Evolutionary conservation across 1,140 invertebrate species (phyloP), one percentile per base, ranked within the genome.

Genomic region (Drosophila navojoa): DNA sequence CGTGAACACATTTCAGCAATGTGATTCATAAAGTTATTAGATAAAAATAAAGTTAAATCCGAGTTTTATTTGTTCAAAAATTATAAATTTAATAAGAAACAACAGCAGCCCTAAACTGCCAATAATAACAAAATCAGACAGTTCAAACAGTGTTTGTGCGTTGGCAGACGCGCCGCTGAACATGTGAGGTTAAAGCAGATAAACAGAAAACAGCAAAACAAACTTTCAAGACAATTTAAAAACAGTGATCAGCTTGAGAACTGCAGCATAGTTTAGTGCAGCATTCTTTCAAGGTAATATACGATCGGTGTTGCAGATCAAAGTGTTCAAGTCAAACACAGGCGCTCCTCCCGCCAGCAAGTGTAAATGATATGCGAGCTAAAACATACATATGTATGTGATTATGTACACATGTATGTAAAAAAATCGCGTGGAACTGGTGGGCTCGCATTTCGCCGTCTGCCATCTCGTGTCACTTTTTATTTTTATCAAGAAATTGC

Each of bases 171-270:
- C 84, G 79, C 81, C 86, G 81, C 79, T 79, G 58, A 90, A 77
- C 82, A 90, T 90, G 87, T 90, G 87, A 90, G 87, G 87, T 90
- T 90, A 90, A 87, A 90, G 53, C 79, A 77, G 79, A 70, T 79
- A 82, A 78, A 81, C 67, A 84, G 61, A 81, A 73, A 54, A 77
- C 79, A 50, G 59, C 76, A 79, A 38, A 38, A 86, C 62, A 73
- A 15, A 13, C 53, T 40, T 61, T 53, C 50, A 66, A 53, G 64
- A 74, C 38, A 29, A 64, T 45, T 74, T 58, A 15, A 50, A 50
- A 35, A 64, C 35, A 42, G 47, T 50, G 19, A 54, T 22, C 40
- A 57, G 42, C 49, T 40, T 25, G 55, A 32, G 19, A 60, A 55
- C 7, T 35, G 38, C 3, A 58, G 42, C 29, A 13, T 49, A 75